A percentile compares a stretch with the other conserved stretches of the same genome.
These are phyloP conservation scores for Sphenodon punctatus DNA, from an alignment of 2,797 vertebrate genomes.

Conservation along the genomic window DNA sequence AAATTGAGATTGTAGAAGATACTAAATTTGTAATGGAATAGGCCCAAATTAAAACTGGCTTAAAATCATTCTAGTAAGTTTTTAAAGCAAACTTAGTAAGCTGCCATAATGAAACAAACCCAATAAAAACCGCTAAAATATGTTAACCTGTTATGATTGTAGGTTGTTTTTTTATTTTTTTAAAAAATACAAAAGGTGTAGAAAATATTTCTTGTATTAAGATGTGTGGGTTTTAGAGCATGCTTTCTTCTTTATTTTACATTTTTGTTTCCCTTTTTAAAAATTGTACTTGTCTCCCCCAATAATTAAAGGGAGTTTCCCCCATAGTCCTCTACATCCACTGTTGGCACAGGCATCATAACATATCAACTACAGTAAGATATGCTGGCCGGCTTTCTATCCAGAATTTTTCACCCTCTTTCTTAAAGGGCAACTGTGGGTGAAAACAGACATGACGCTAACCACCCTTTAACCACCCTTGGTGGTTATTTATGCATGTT, in stretches of 20 bases:
- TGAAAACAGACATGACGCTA: conserved; percentile 74
- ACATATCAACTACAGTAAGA: conserved; percentile 45
- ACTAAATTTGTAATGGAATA: conserved; percentile 63
- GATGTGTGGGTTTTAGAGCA: too few species aligned
- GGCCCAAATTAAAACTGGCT: conserved; percentile 71
- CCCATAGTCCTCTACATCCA: neutral
- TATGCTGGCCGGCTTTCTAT: conserved; percentile 50
- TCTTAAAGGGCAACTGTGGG: conserved; percentile 70
- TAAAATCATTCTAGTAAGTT: conserved; percentile 65
- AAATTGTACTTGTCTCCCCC: conserved; percentile 44
- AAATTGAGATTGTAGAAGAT: conserved; percentile 73
- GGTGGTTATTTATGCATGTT: too few species aligned
- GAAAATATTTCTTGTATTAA: too few species aligned
- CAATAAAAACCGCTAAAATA: too few species aligned
- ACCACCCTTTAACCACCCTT: too few species aligned
- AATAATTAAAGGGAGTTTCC: conserved; percentile 45
- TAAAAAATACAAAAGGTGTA: too few species aligned
- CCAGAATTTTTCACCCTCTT: conserved; percentile 44
- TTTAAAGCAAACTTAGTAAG: conserved; percentile 52
- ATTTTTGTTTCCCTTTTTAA: conserved; percentile 54
- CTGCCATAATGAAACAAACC: conserved; percentile 45
- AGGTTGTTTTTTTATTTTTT: too few species aligned
- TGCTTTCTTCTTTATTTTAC: too few species aligned
- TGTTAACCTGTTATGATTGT: too few species aligned
- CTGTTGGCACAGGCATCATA: conserved; percentile 38